Evolutionary conservation across 2,113 vertebrate species (phyloP).

Genomic region (Scartelaos histophorus): DNA sequence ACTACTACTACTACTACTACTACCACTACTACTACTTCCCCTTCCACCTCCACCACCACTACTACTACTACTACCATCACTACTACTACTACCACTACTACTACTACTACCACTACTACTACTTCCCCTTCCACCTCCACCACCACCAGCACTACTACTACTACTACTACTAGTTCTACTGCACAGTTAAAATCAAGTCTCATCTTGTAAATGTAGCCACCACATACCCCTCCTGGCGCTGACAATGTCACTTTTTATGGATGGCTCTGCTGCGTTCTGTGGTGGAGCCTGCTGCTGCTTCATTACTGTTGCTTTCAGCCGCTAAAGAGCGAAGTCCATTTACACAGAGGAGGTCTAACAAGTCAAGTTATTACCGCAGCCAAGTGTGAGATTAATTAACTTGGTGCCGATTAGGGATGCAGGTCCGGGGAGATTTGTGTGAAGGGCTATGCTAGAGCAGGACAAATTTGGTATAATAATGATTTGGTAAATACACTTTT

Average conservation of each 20-base stretch:
- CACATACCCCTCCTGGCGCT: constrained; percentile 16
- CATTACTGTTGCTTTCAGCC: constrained; percentile 57
- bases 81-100: background rate
- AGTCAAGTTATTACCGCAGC: constrained; percentile 76
- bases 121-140: too few species aligned
- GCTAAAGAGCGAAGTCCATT: constrained; percentile 66
- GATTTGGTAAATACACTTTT: background rate
- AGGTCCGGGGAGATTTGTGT: constrained; percentile 40
- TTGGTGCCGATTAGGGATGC: constrained; percentile 68
- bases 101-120: too few species aligned
- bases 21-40: background rate
- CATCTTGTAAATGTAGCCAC: constrained; percentile 23
- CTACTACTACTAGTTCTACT: background rate
- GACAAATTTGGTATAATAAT: background rate
- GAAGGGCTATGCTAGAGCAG: background rate
- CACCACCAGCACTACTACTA: background rate
- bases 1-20: background rate
- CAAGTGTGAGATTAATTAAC: constrained; percentile 79
- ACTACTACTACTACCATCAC: background rate
- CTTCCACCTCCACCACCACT: background rate
- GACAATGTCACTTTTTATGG: constrained; percentile 18
- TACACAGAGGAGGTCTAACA: constrained; percentile 64
- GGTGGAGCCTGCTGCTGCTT: constrained; percentile 14
- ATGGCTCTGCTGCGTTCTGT: constrained; percentile 15
- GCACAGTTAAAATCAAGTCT: background rate